Percentiles rank a stretch among this genome's conserved stretches.
These are phyloP conservation scores for Holothuria leucospilota DNA, from an alignment of 53 echinoderm and acorn worm species.

Conservation along the genomic window DNA sequence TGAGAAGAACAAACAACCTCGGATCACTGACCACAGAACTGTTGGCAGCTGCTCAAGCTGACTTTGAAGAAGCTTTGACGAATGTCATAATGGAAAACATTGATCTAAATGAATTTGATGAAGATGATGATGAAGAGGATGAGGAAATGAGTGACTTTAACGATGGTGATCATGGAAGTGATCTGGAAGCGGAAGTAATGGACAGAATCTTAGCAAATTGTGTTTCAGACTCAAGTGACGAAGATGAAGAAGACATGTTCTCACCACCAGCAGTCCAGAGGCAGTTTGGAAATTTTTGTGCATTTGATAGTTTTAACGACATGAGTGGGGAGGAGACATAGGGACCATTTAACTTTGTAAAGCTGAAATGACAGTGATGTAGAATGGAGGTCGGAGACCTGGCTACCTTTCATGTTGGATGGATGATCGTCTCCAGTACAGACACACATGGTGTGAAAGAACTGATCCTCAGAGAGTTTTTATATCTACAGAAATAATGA, in stretches of 20 bases:
- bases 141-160: not conserved
- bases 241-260: slow-evolving; percentile 33
- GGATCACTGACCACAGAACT: slow-evolving; percentile 17
- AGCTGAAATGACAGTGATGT: not conserved
- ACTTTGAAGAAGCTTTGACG: slow-evolving; percentile 29
- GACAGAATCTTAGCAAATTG: slow-evolving; percentile 40
- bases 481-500: no score
- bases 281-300: slow-evolving; percentile 28
- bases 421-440: no score
- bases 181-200: slow-evolving; percentile 28
- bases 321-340: slow-evolving; percentile 16
- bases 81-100: slow-evolving; percentile 35
- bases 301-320: not conserved
- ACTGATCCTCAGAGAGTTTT: no score
- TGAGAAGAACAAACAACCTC: slow-evolving; percentile 26
- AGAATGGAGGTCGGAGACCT: not conserved
- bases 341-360: not conserved
- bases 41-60: slow-evolving; percentile 16
- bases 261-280: slow-evolving; percentile 30
- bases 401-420: not conserved
- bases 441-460: no score
- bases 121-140: slow-evolving; percentile 13
- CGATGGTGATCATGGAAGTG: not conserved
- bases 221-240: slow-evolving; percentile 30
- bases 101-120: not conserved